A percentile compares a stretch with the other conserved stretches of the same genome.
phyloP scores from a whole-genome alignment of 2,113 vertebrate species.

The Trichechus manatus region DNA sequence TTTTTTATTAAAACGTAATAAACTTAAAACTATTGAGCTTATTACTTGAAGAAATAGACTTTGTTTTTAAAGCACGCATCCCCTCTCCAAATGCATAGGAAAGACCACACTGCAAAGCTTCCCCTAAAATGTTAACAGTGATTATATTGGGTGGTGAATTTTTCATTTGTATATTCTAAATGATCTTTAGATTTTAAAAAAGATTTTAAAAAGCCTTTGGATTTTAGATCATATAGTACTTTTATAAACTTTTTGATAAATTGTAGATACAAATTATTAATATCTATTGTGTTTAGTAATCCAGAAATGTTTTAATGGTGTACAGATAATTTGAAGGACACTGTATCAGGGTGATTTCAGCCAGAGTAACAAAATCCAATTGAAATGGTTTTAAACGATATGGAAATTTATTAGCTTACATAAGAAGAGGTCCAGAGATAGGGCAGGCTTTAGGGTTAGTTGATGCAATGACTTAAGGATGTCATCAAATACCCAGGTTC shows the following conservation, averaged over 20 bases:
- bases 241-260: neutral
- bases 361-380: neutral
- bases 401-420: neutral
- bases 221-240: neutral
- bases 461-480: neutral
- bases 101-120: neutral
- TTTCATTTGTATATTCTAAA: neutral
- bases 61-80: neutral
- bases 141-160: neutral
- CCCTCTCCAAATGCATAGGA: neutral
- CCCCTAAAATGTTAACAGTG: neutral
- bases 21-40: neutral
- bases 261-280: too few species aligned
- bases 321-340: neutral
- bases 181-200: neutral
- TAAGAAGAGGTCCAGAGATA: neutral
- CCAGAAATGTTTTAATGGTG: too few species aligned
- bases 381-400: neutral
- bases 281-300: too few species aligned
- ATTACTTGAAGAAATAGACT: neutral
- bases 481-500: neutral
- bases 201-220: too few species aligned
- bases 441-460: neutral
- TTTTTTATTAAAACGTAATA: constrained; percentile 19
- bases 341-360: neutral